Conservation (phyloP, 35 echinoderm and acorn worm species). For the Hemicentrotus pulcherrimus region DNA sequence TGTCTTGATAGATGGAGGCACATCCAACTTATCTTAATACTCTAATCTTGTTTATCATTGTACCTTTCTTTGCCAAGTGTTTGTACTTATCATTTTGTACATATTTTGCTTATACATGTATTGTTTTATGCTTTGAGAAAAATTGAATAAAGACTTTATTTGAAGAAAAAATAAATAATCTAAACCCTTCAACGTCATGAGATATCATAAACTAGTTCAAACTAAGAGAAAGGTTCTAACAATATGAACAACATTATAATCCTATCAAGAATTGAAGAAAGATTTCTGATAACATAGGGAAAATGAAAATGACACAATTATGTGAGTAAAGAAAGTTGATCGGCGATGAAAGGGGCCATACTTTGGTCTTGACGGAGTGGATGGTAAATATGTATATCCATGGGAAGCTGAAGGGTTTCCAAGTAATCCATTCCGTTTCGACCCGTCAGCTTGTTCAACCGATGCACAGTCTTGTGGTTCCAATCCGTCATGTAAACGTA, state of each 20-base stretch:
- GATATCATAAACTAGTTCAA: too few species aligned
- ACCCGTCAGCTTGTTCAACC: conserved; percentile 55
- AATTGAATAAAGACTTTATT: too few species aligned
- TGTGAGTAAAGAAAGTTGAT: neutral
- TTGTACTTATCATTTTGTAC: too few species aligned
- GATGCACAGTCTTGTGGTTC: conserved; percentile 41
- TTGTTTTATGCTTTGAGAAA: too few species aligned
- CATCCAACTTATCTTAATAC: too few species aligned
- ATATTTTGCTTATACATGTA: too few species aligned
- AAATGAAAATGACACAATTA: neutral
- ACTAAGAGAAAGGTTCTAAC: too few species aligned
- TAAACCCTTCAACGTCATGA: too few species aligned
- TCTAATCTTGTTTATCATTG: too few species aligned
- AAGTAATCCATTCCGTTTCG: neutral
- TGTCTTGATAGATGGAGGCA: too few species aligned
- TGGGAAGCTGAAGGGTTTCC: conserved; percentile 23
- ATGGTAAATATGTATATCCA: conserved; percentile 61
- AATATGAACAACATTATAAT: neutral
- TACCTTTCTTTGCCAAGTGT: too few species aligned
- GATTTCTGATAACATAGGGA: neutral
- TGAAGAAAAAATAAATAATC: too few species aligned
- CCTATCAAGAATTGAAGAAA: neutral
- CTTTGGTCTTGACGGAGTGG: conserved; percentile 59
- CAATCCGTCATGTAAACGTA: conserved; percentile 92
- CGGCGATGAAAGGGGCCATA: neutral